Base-by-base conservation (phyloP, 1,140 invertebrate species). In the Drosophila oshimai region DNA sequence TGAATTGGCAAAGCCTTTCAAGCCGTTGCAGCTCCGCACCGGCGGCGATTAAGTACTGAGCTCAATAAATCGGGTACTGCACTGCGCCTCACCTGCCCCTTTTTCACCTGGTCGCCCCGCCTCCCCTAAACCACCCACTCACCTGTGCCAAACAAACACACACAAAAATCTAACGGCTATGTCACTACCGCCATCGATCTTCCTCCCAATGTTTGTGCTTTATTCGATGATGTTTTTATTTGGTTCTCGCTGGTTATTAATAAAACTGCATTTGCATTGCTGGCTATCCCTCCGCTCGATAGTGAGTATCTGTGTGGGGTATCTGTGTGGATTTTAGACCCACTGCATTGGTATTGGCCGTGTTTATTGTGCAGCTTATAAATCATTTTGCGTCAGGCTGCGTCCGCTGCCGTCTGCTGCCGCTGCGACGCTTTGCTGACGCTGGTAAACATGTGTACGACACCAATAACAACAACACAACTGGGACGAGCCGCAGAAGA, bases 301-400 rank as follows among this genome's bases (percentile, higher is more conserved):
- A 31, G 28, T 61, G 50, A 3, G 9, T 26, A 12, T 50, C 2
- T 39, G 12, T 29, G 29, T 33, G 39, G 45, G 61, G 29, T 37
- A 36, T 57, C 24, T 49, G 22, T 37, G 64, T 50, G 50, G 13
- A 20, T 37, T 26, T 51, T 9, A 17, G 9, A 39, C 15, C 15
- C 17, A 18, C 12, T 51, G 46, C 64, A 33, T 55, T 29, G 34
- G 28, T 53, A 22, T 34, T 31, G 60, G 67, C 53, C 51, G 54
- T 72, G 58, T 62, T 74, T 55, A 71, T 70, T 74, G 55, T 57
- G 46, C 55, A 72, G 68, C 42, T 74, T 81, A 67, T 83, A 83
- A 83, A 83, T 83, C 58, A 83, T 77, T 83, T 83, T 83, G 74
- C 78, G 79, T 83, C 78, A 77, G 69, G 60, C 77, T 65, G 45